Conservation (phyloP, 2,888 invertebrate species). For the Pseudoips prasinana region DNA sequence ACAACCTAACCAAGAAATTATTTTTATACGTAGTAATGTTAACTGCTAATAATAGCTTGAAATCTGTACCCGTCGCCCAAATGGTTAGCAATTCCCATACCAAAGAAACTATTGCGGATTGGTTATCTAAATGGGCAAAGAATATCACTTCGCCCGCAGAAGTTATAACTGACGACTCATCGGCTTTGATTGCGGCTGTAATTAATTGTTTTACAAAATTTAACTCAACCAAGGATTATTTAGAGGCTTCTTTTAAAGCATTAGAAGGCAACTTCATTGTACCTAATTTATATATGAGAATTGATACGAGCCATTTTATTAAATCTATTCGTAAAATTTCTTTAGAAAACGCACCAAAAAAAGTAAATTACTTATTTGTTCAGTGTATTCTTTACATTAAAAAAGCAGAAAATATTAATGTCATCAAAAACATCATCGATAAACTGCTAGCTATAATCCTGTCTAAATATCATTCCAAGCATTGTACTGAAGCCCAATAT, state of each 20-base stretch:
- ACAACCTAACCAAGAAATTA: slow-evolving; percentile 8
- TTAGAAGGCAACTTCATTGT: slow-evolving; percentile 8
- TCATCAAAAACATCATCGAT: slow-evolving; percentile 12
- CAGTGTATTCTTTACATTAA: slow-evolving; percentile 15
- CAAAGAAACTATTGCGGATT: slow-evolving; percentile 15
- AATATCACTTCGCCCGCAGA: slow-evolving; percentile 9
- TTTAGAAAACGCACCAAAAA: slow-evolving; percentile 13
- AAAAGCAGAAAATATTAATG: slow-evolving; percentile 11
- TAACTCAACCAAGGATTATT: slow-evolving; percentile 2
- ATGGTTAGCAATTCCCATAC: slow-evolving; percentile 18
- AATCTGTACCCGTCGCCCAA: slow-evolving; percentile 11
- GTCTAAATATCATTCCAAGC: slow-evolving; percentile 11
- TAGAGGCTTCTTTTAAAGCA: slow-evolving; percentile 3
- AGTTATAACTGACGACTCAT: slow-evolving; percentile 4
- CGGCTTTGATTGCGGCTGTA: slow-evolving; percentile 2
- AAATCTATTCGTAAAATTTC: slow-evolving; percentile 15
- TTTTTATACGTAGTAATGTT: slow-evolving; percentile 17
- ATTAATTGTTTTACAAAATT: slow-evolving; percentile 1
- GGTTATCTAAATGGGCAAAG: slow-evolving; percentile 10
- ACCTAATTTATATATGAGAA: slow-evolving; percentile 16
- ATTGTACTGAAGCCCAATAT: slow-evolving; percentile 14
- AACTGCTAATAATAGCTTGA: slow-evolving; percentile 11
- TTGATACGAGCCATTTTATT: slow-evolving; percentile 14
- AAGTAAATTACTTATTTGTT: slow-evolving; percentile 13
- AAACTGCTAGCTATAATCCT: slow-evolving; percentile 11